Percentiles rank a stretch among this genome's conserved stretches.
These are phyloP conservation scores for Troides helena DNA, from an alignment of 2,888 invertebrate genomes.

Conservation along the genomic window DNA sequence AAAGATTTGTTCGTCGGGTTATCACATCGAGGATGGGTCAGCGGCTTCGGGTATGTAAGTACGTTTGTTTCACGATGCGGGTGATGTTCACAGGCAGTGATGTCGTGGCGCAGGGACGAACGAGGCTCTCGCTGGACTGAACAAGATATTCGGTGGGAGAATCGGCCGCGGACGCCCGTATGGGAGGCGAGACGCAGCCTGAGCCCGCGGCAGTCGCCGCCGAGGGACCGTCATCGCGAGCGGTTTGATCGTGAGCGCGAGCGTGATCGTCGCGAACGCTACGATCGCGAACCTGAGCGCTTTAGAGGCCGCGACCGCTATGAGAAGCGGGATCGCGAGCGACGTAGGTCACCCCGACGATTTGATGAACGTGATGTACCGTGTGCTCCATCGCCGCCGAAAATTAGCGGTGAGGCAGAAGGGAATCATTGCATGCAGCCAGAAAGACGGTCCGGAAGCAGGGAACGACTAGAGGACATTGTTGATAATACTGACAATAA, in stretches of 20 bases:
- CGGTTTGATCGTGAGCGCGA: conserved; percentile 46
- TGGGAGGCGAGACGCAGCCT: conserved; percentile 62
- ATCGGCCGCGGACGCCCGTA: conserved; percentile 56
- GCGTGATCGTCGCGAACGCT: conserved; percentile 43
- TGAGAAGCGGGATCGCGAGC: conserved; percentile 41
- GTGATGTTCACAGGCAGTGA: conserved; percentile 71
- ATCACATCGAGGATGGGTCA: conserved; percentile 35
- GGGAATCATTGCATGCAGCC: conserved; percentile 40
- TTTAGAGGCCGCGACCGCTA: conserved; percentile 48
- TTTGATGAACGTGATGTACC: conserved; percentile 52
- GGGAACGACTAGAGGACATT: conserved; percentile 43
- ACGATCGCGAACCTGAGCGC: conserved; percentile 40
- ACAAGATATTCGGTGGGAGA: conserved; percentile 38
- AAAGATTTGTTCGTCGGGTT: conserved; percentile 42
- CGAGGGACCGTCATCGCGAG: conserved; percentile 44
- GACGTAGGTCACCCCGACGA: conserved; percentile 41
- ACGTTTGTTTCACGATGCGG: conserved; percentile 55
- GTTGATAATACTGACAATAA: conserved; percentile 41
- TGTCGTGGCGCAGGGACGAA: conserved; percentile 73
- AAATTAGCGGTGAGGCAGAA: conserved; percentile 46
- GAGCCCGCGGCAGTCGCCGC: conserved; percentile 45
- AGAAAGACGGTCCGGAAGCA: conserved; percentile 49
- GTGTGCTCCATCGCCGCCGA: conserved; percentile 63
- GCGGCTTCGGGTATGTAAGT: conserved; percentile 53
- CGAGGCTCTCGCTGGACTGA: conserved; percentile 62